Conservation (phyloP, 2,797 vertebrate genomes). For the Lophius americanus region DNA sequence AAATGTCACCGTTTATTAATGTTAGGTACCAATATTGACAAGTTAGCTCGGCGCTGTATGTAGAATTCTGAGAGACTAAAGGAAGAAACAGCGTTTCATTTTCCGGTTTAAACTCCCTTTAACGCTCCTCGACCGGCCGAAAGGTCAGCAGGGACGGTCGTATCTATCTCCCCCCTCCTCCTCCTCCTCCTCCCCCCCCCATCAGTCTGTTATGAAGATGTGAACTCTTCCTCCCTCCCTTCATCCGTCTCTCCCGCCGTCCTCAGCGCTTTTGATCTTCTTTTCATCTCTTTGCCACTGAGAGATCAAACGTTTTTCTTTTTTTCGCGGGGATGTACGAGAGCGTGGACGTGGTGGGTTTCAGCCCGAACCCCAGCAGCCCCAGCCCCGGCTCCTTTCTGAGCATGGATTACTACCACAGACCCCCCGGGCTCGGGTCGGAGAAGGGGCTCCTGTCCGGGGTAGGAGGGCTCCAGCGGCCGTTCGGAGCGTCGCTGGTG, state of each 20-base stretch:
- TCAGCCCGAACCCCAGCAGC: conserved; percentile 63
- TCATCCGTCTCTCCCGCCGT: conserved; percentile 21
- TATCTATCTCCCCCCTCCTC: conserved; percentile 3
- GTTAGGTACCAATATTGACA: too few relatives aligned
- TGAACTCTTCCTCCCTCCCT: conserved; percentile 55
- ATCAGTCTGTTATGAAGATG: conserved; percentile 64
- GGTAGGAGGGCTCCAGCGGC: conserved; percentile 55
- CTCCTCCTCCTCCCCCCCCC: conserved; percentile 19
- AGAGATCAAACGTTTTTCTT: conserved; percentile 40
- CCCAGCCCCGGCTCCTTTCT: conserved; percentile 68
- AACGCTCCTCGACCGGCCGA: conserved; percentile 28
- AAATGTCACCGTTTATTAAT: too few relatives aligned
- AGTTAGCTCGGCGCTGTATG: too few relatives aligned
- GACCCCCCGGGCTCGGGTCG: conserved; percentile 68
- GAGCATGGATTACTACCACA: conserved; percentile 78
- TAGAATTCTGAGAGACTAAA: too few relatives aligned
- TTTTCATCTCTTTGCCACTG: conserved; percentile 14
- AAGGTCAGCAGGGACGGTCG: conserved; percentile 59
- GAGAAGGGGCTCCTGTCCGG: conserved; percentile 69
- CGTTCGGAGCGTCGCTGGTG: conserved; percentile 63
- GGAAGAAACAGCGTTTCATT: not conserved
- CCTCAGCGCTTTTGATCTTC: conserved; percentile 48
- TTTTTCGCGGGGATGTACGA: conserved; percentile 69
- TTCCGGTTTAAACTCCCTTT: not conserved
- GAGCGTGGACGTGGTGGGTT: conserved; percentile 72